A percentile compares a stretch with the other conserved stretches of the same genome.
Conservation (phyloP, 2,888 invertebrate genomes). For the Xestobium rufovillosum region DNA sequence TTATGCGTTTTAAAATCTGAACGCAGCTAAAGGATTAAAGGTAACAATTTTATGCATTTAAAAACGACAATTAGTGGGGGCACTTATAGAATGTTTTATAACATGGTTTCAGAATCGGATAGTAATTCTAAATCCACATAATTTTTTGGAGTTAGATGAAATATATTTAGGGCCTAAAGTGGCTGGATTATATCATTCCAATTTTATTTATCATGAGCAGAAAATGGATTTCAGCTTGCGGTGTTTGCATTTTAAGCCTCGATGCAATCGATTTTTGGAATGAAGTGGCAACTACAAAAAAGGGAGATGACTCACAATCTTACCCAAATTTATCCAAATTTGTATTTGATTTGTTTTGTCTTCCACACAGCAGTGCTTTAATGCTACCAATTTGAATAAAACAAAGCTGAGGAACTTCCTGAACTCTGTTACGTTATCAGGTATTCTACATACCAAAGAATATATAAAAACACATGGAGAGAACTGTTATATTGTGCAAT, state of each 20-base stretch:
- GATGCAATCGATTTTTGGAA: conserved; percentile 15
- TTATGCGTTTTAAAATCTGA: too few relatives aligned
- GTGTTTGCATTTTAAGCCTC: conserved; percentile 12
- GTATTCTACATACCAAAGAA: too few relatives aligned
- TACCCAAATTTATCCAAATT: too few relatives aligned
- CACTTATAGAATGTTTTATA: too few relatives aligned
- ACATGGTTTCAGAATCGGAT: too few relatives aligned
- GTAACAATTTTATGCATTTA: too few relatives aligned
- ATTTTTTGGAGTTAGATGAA: conserved; percentile 13
- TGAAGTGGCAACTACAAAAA: too few relatives aligned
- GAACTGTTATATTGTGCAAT: too few relatives aligned
- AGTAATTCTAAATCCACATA: too few relatives aligned
- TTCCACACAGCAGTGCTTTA: conserved; percentile 21
- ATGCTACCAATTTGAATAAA: conserved; percentile 19
- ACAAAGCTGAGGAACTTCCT: conserved; percentile 15
- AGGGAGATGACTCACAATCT: conserved; percentile 13
- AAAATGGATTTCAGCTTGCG: conserved; percentile 10
- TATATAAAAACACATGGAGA: too few relatives aligned
- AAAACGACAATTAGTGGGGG: too few relatives aligned
- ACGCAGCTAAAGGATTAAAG: too few relatives aligned
- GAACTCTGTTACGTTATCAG: conserved; percentile 6
- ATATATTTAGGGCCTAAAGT: conserved; percentile 17
- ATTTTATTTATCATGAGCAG: conserved; percentile 7
- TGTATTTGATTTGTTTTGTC: conserved; percentile 11
- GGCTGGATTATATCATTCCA: conserved; percentile 5